phyloP scores from a whole-genome alignment of 2,797 vertebrate species.

The Pangasius sanitwongsei region DNA sequence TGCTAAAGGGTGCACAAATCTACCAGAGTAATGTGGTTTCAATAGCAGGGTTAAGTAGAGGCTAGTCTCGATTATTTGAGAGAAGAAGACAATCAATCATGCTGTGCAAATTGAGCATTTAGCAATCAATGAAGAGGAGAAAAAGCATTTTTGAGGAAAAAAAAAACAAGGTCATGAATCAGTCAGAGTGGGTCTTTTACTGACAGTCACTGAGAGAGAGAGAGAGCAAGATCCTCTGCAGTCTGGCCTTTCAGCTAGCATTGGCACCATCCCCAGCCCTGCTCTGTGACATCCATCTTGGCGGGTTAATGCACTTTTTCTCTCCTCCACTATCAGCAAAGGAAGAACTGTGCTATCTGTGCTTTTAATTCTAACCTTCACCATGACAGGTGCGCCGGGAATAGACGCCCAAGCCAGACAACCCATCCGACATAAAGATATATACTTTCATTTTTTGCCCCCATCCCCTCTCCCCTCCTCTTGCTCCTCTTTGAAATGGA shows the following conservation, averaged over 20 bases:
- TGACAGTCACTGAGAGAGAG: slow-evolving; percentile 30
- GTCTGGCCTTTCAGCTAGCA: slow-evolving; percentile 44
- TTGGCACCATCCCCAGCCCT: slow-evolving; percentile 48
- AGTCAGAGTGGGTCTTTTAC: slow-evolving; percentile 40
- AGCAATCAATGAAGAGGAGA: slow-evolving; percentile 42
- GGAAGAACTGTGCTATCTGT: slow-evolving; percentile 51
- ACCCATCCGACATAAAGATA: slow-evolving; percentile 79
- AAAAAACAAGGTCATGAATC: slow-evolving; percentile 39
- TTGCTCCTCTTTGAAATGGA: slow-evolving; percentile 75
- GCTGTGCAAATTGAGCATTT: slow-evolving; percentile 39
- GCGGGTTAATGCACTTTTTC: slow-evolving; percentile 55
- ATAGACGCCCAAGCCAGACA: slow-evolving; percentile 77
- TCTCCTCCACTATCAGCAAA: slow-evolving; percentile 54
- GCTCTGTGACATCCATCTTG: slow-evolving; percentile 45
- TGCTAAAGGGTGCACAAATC: slow-evolving; percentile 43
- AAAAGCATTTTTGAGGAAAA: slow-evolving; percentile 25
- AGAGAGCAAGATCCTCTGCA: slow-evolving; percentile 29
- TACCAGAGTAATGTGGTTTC: slow-evolving; percentile 45
- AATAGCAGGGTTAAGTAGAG: slow-evolving; percentile 55
- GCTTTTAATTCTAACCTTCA: slow-evolving; percentile 75
- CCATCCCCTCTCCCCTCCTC: slow-evolving; percentile 45
- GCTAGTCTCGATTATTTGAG: slow-evolving; percentile 38
- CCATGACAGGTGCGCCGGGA: slow-evolving; percentile 80
- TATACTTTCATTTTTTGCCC: slow-evolving; percentile 70
- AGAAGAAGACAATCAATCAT: slow-evolving; percentile 40